A percentile compares a stretch with the other conserved stretches of the same genome.
Evolutionary conservation across 2,113 vertebrate species (phyloP).

Genomic region (Bubo blakistoni): DNA sequence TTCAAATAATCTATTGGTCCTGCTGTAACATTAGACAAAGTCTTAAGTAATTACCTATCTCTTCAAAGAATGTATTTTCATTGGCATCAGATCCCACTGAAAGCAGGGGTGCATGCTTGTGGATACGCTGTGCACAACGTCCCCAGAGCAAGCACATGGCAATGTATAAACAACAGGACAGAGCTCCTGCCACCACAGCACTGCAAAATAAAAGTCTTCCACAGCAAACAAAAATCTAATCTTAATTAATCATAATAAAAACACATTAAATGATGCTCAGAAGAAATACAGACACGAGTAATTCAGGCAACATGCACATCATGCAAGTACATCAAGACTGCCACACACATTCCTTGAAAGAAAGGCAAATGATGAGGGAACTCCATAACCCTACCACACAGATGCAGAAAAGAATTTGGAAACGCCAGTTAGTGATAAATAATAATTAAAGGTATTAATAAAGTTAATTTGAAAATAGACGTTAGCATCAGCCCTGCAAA

Average conservation of each 20-base stretch:
- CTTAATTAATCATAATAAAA: background rate
- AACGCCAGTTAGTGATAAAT: background rate
- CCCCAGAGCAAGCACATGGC: background rate
- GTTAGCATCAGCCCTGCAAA: background rate
- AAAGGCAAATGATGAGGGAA: no score
- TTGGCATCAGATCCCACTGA: background rate
- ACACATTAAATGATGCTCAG: background rate
- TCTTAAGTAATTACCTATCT: conserved; percentile 67
- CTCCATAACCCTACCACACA: no score
- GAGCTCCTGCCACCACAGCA: background rate
- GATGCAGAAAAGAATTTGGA: no score
- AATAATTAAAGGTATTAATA: background rate
- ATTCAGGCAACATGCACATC: background rate
- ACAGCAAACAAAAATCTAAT: background rate
- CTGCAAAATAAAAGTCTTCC: background rate
- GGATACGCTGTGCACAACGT: background rate
- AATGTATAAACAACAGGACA: background rate
- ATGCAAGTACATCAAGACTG: no score
- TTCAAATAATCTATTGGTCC: conserved; percentile 54
- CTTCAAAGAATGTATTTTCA: conserved; percentile 68
- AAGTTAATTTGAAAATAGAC: background rate
- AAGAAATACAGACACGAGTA: background rate
- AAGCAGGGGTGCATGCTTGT: background rate
- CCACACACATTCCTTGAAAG: no score
- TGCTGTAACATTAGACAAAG: conserved; percentile 60